Conservation (phyloP, 2,113 vertebrate species). For the Urocitellus parryii region DNA sequence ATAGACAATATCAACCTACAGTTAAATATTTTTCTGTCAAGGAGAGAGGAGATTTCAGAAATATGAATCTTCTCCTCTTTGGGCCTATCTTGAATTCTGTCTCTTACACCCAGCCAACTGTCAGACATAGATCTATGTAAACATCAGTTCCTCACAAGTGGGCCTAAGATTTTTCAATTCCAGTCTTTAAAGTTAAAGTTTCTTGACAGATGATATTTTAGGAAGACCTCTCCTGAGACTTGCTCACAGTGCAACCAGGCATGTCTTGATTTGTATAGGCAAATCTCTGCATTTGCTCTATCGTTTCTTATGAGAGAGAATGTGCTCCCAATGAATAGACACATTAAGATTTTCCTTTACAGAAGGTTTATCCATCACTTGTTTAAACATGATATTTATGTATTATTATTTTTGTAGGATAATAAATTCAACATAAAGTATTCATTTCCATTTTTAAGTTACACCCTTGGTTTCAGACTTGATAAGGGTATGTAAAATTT, state of each 20-base stretch:
- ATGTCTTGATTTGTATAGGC: slow-evolving; percentile 60
- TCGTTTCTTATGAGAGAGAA: slow-evolving; percentile 58
- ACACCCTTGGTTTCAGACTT: slow-evolving; percentile 44
- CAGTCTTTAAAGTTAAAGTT: slow-evolving; percentile 40
- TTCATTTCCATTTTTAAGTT: slow-evolving; percentile 58
- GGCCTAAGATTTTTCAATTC: background rate
- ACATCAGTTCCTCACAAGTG: background rate
- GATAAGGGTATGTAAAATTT: background rate
- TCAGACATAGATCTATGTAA: background rate
- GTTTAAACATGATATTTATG: slow-evolving; percentile 58
- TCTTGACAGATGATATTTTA: background rate
- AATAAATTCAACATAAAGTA: background rate
- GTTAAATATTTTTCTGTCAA: too few relatives aligned
- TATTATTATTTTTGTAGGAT: background rate
- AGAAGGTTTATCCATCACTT: slow-evolving; percentile 42
- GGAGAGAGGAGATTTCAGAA: background rate
- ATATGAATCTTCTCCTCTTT: background rate
- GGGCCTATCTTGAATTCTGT: background rate
- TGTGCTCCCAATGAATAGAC: background rate
- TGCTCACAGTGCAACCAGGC: slow-evolving; percentile 53
- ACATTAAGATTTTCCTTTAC: background rate
- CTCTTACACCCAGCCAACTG: background rate
- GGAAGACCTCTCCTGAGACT: slow-evolving; percentile 15
- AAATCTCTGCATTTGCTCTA: slow-evolving; percentile 61
- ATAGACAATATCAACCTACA: too few relatives aligned